Base-by-base conservation (phyloP, 2,113 vertebrate species). In the Myotis yumanensis region DNA sequence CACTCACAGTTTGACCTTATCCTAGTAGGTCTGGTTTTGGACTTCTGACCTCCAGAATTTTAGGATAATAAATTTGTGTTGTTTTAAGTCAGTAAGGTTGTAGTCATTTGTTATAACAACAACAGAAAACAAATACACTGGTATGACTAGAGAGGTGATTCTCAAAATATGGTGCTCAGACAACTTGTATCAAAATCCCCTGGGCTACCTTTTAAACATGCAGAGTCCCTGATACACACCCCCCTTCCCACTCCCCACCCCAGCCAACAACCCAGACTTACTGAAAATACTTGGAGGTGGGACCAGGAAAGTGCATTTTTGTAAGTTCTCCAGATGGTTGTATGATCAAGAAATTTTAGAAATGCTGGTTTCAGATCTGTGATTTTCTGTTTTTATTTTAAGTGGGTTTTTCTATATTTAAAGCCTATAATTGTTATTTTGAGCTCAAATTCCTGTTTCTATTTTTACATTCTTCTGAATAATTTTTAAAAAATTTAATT, bases 381-480 rank as follows among this genome's bases (percentile, higher is more conserved):
- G 40, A 77, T 69, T 77, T 75, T n/a, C 57, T 76, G 20, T 82
- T 88, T 83, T 80, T 76, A 76, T 76, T 88, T 92, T 84, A 92
- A 84, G 77, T 92, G 43, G 15, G 28, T 7, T 91, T 86, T 84
- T 76, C 79, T 84, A 77, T 64, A 77, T 52, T 64, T 69, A 77
- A 84, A 83, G 48, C 17, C 59, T 88, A 30, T 92, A 82, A 11
- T 68, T 91, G 48, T 69, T 64, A 77, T 79, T 89, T 84, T 87
- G 48, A 73, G 62, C 37, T 59, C 54, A 82, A 76, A 91, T 18
- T 75, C 18, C 43, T 54, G 25, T 87, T 95, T 52, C 93, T 87
- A 81, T 64, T 92, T 87, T 95, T 83, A 62, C 9, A 77, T 83
- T 92, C 28, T 92, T 84, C 40, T 46, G 25, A 46, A 81, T 80